phyloP scores from a whole-genome alignment of 2,113 vertebrate genomes.

The Gymnobelideus leadbeateri region DNA sequence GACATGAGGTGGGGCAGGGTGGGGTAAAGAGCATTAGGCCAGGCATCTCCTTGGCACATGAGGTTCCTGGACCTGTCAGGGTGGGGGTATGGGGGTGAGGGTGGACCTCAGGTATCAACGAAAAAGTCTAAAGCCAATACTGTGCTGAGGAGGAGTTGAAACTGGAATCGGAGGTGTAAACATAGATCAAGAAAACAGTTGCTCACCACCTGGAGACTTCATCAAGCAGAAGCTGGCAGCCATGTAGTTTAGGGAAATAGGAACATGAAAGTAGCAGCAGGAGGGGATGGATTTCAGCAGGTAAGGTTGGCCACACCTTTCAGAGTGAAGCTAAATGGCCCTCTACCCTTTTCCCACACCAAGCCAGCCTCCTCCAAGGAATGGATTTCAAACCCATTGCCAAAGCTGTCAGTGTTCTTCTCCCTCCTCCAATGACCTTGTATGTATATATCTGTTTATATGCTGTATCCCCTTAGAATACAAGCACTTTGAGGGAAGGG shows the following conservation, averaged over 20 bases:
- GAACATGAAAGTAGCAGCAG: not conserved
- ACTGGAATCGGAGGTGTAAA: not conserved
- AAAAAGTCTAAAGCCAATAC: not conserved
- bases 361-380: not conserved
- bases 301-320: not conserved
- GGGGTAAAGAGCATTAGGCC: not conserved
- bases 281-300: not conserved
- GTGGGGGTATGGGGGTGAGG: not conserved
- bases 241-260: slow-evolving; percentile 46
- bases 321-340: not conserved
- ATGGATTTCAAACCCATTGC: not conserved
- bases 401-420: not conserved
- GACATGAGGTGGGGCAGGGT: not conserved
- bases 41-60: not conserved
- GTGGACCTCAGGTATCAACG: not conserved
- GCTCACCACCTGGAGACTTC: not conserved
- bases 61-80: not conserved
- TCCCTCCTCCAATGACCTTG: not conserved
- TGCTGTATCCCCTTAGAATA: not conserved
- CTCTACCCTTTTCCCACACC: too few relatives aligned
- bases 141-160: not conserved
- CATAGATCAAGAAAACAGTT: not conserved
- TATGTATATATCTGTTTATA: not conserved
- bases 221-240: not conserved
- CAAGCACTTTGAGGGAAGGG: not conserved